phyloP scores from a whole-genome alignment of 64 coral and sea anemone species.

The Stichodactyla helianthus region DNA sequence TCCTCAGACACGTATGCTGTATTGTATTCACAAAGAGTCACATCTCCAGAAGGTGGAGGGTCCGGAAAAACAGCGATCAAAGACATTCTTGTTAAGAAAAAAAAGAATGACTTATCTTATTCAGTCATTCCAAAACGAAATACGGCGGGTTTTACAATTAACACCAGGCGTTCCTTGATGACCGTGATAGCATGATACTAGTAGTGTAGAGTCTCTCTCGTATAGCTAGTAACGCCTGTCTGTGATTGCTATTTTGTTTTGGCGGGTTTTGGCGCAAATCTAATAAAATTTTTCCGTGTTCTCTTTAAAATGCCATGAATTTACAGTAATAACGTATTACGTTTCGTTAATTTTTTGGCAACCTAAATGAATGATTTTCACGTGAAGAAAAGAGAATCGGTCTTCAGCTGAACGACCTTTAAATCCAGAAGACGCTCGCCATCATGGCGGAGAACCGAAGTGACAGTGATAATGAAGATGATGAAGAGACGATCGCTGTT shows the following conservation, averaged over 20 bases:
- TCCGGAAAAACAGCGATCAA: conserved; percentile 62
- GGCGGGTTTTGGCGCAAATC: background rate
- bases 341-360: background rate
- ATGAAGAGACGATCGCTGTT: conserved; percentile 29
- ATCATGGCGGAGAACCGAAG: background rate
- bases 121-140: conserved; percentile 15
- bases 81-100: conserved; percentile 3
- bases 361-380: no score
- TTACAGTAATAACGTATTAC: background rate
- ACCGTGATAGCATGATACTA: conserved; percentile 13
- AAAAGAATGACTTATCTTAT: background rate
- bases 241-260: background rate
- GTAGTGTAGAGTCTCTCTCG: background rate
- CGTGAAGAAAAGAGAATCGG: no score
- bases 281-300: background rate
- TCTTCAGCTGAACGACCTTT: no score
- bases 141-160: conserved; percentile 19
- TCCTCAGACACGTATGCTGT: conserved; percentile 58
- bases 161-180: conserved; percentile 39
- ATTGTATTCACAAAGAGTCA: conserved; percentile 85
- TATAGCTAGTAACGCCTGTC: background rate
- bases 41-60: conserved; percentile 51
- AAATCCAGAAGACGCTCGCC: background rate
- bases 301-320: background rate
- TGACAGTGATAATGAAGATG: background rate